Evolutionary conservation across 2,113 vertebrate species (phyloP).

Genomic region (Sinocyclocheilus rhinocerous): DNA sequence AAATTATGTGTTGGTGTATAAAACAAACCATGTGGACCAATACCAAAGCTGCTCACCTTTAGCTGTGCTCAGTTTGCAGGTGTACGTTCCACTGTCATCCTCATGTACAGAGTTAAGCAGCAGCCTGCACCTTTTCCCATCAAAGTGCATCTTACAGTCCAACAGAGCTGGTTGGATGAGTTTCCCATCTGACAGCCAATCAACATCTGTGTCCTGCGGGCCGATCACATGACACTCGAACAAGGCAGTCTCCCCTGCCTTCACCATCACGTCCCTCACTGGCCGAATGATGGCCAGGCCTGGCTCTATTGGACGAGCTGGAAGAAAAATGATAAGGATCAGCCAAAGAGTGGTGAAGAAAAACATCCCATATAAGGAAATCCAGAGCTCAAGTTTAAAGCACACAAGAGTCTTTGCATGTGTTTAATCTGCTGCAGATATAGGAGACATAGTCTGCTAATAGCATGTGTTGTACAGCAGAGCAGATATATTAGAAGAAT

Average conservation of each 20-base stretch:
- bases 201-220: slow-evolving; percentile 94
- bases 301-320: slow-evolving; percentile 85
- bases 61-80: slow-evolving; percentile 94
- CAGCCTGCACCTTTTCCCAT: slow-evolving; percentile 90
- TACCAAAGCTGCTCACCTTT: slow-evolving; percentile 79
- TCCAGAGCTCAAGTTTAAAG: not conserved
- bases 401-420: not conserved
- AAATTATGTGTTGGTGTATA: not conserved
- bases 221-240: slow-evolving; percentile 93
- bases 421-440: not conserved
- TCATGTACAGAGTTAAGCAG: slow-evolving; percentile 96
- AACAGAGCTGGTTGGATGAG: slow-evolving; percentile 95
- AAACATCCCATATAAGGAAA: not conserved
- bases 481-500: slow-evolving; percentile 17
- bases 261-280: slow-evolving; percentile 89
- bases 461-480: slow-evolving; percentile 15
- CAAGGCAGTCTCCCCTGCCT: slow-evolving; percentile 90
- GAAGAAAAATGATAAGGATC: slow-evolving; percentile 27
- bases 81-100: slow-evolving; percentile 93
- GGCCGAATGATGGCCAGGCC: slow-evolving; percentile 86
- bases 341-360: not conserved
- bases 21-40: not conserved
- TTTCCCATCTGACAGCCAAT: slow-evolving; percentile 92
- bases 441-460: slow-evolving; percentile 5
- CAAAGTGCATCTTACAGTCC: slow-evolving; percentile 99